Conservation (phyloP, 2,888 invertebrate species). For the Scrobipalpa atriplicella region DNA sequence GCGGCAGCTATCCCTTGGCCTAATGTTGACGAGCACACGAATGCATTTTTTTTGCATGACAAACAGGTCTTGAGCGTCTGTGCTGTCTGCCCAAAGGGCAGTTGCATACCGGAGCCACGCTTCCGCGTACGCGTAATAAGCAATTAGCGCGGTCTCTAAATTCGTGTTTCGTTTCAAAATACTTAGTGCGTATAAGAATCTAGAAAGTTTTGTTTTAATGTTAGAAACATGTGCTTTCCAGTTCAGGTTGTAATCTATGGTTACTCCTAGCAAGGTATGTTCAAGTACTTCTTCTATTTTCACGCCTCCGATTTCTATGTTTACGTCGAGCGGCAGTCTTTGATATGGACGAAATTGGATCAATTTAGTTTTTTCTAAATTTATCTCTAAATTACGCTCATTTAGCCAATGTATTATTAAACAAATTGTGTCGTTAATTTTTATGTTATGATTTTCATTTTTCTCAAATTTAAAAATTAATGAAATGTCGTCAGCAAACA, state of each 20-base stretch:
- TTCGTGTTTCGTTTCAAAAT: constrained; percentile 5
- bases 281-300: background rate
- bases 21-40: too few relatives aligned
- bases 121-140: constrained; percentile 14
- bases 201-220: constrained; percentile 8
- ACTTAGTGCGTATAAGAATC: constrained; percentile 10
- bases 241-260: constrained; percentile 15
- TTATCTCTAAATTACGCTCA: constrained; percentile 18
- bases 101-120: too few relatives aligned
- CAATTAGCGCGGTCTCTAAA: background rate
- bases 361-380: constrained; percentile 18
- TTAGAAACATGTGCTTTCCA: constrained; percentile 18
- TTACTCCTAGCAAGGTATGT: constrained; percentile 1
- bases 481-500: constrained; percentile 26
- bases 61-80: too few relatives aligned
- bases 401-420: constrained; percentile 14
- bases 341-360: constrained; percentile 19
- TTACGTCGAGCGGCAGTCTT: constrained; percentile 2
- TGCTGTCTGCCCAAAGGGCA: too few relatives aligned
- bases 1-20: too few relatives aligned
- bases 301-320: background rate
- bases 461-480: background rate
- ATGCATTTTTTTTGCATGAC: too few relatives aligned
- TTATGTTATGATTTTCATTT: background rate
- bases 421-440: background rate